phyloP scores from a whole-genome alignment of 2,113 vertebrate genomes.

The Platycercus adscitus region DNA sequence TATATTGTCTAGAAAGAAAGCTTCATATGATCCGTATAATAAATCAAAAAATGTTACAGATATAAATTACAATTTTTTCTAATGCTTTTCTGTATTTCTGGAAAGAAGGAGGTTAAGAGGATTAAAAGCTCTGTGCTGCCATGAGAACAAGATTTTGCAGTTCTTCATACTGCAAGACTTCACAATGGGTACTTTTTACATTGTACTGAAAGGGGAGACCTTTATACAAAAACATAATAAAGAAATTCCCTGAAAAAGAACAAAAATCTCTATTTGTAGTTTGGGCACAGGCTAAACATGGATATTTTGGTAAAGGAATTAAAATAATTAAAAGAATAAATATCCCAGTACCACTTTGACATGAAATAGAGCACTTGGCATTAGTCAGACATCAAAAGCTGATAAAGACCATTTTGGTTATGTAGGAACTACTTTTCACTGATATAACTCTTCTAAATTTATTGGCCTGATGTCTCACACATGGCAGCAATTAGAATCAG shows the following conservation, averaged over 20 bases:
- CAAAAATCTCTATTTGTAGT: neutral
- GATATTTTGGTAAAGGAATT: neutral
- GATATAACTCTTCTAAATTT: neutral
- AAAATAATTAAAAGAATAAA: neutral
- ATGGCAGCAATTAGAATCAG: neutral
- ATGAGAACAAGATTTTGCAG: slow-evolving; percentile 13
- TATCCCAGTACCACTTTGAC: neutral
- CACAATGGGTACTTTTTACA: neutral
- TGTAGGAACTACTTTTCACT: neutral
- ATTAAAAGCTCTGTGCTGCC: slow-evolving; percentile 35
- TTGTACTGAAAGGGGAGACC: neutral
- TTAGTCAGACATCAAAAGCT: neutral
- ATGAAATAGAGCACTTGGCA: neutral
- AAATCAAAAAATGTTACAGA: neutral
- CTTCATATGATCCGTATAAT: neutral
- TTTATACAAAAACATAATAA: neutral
- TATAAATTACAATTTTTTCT: slow-evolving; percentile 1
- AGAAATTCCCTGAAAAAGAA: neutral
- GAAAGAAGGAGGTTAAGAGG: neutral
- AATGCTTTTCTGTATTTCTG: slow-evolving; percentile 23
- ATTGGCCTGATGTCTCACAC: neutral
- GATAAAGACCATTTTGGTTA: neutral
- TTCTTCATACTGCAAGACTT: slow-evolving; percentile 20
- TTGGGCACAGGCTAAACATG: neutral
- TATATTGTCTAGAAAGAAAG: neutral